These are phyloP conservation scores for Potorous gilbertii DNA, from an alignment of 2,797 vertebrate genomes.

Conservation along the genomic window DNA sequence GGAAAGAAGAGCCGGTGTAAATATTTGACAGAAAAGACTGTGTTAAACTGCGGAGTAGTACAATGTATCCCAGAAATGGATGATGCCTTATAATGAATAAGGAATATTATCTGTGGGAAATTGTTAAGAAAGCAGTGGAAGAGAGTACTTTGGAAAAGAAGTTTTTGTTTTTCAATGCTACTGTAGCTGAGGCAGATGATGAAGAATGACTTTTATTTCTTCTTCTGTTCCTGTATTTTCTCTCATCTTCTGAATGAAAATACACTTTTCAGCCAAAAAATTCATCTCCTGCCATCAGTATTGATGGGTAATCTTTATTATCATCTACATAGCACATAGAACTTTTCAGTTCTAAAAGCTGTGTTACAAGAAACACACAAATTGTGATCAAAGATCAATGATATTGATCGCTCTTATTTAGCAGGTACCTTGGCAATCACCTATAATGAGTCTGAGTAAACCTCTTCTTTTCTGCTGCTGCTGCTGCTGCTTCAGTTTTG, in stretches of 20 bases:
- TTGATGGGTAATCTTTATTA: slow-evolving; percentile 40
- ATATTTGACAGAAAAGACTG: background rate
- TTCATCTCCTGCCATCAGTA: slow-evolving; percentile 22
- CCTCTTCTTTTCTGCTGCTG: slow-evolving; percentile 28
- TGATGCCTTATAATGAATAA: background rate
- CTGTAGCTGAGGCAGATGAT: background rate
- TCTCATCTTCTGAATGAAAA: slow-evolving; percentile 59
- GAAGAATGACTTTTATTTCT: background rate
- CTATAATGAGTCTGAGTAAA: slow-evolving; percentile 69
- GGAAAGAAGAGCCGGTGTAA: background rate
- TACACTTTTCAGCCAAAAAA: slow-evolving; percentile 55
- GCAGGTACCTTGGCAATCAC: slow-evolving; percentile 72
- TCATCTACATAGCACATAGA: slow-evolving; percentile 34
- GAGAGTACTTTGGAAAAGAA: rapidly evolving
- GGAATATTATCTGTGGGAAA: background rate
- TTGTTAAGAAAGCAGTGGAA: background rate
- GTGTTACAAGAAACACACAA: slow-evolving; percentile 69
- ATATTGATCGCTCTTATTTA: slow-evolving; percentile 64
- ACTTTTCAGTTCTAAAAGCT: background rate
- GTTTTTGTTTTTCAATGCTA: background rate
- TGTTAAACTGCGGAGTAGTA: background rate
- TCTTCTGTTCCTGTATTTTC: slow-evolving; percentile 21
- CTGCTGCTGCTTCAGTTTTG: slow-evolving; percentile 29
- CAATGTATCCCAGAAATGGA: background rate
- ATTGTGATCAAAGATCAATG: slow-evolving; percentile 72